Base-by-base conservation (phyloP, 2,113 vertebrate species). In the Hyla sarda region DNA sequence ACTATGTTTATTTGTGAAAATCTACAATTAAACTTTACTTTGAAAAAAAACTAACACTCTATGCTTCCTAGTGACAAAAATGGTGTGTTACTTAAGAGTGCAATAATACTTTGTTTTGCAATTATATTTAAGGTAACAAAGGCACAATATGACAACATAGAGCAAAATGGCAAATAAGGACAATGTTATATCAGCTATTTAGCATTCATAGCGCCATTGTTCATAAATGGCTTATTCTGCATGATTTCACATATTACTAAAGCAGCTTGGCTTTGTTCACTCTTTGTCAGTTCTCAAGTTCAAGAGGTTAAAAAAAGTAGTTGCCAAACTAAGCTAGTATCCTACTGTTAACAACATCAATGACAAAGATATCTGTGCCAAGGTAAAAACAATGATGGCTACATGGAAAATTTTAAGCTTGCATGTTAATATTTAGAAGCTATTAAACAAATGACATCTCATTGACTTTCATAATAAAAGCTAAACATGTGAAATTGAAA, bases 311-410 rank as follows among this genome's bases (percentile, higher is more conserved):
- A 73, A 58, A 73, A 54, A 30, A 17, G 73, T 75, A 56, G 79
- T 28, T n/a, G 45, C 56, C 50, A 83, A 79, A 78, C 0, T 0
- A 2, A 16, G 0, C 80, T 23, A 34, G 0, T 0, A 13, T 77
- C 84, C 56, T 19, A 0, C 79, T 77, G 87, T 47, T 89, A 58
- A 58, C 21, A 19, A 0, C 1, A 30, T 62, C 30, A 0, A 1
- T 86, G 87, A 73, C 23, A 41, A 84, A 75, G 1, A 0, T 85
- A 48, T 71, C 76, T 11, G 85, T 86, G 80, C 82, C 85, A 86
- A 50, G 71, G 12, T 45, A 1, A 80, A n/a, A 80, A 0, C 0
- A 0, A 30, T 37, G 85, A 0, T 30, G 0, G 34, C 0, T 82
- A 60, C 52, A 86, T 0, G 0, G 5, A 62, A 74, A 88, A 56